These are phyloP conservation scores for Heliconius ethilla DNA, from an alignment of 2,888 invertebrate genomes.

Conservation along the genomic window DNA sequence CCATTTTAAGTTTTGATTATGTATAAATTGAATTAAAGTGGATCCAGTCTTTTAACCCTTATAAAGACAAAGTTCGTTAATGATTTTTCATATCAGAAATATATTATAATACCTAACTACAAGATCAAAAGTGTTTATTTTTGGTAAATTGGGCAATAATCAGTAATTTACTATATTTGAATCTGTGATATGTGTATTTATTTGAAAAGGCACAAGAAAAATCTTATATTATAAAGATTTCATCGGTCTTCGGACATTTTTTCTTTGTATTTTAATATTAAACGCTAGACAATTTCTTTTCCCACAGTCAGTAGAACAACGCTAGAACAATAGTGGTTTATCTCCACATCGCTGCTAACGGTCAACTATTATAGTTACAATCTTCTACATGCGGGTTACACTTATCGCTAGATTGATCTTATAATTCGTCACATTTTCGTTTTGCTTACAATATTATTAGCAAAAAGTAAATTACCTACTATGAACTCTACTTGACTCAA, in stretches of 20 bases:
- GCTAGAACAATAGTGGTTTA: slow-evolving; percentile 31
- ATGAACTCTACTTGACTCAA: not conserved
- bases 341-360: slow-evolving; percentile 31
- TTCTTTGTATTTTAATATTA: not conserved
- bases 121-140: too few species aligned
- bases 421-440: slow-evolving; percentile 9
- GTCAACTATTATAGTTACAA: slow-evolving; percentile 34
- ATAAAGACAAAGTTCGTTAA: too few species aligned
- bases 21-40: not conserved
- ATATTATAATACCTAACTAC: too few species aligned
- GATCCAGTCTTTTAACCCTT: too few species aligned
- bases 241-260: too few species aligned
- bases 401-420: slow-evolving; percentile 33
- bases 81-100: too few species aligned
- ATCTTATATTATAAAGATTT: too few species aligned
- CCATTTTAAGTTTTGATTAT: too few species aligned
- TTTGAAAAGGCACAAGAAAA: too few species aligned
- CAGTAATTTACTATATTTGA: too few species aligned
- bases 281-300: slow-evolving; percentile 1
- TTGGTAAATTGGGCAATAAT: too few species aligned
- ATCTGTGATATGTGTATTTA: too few species aligned
- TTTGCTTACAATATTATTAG: slow-evolving; percentile 10
- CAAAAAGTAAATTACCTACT: not conserved
- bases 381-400: slow-evolving; percentile 42
- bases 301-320: slow-evolving; percentile 19